A percentile compares a stretch with the other conserved stretches of the same genome.
phyloP scores from a whole-genome alignment of 2,113 vertebrate species.

The Seriola quinqueradiata region DNA sequence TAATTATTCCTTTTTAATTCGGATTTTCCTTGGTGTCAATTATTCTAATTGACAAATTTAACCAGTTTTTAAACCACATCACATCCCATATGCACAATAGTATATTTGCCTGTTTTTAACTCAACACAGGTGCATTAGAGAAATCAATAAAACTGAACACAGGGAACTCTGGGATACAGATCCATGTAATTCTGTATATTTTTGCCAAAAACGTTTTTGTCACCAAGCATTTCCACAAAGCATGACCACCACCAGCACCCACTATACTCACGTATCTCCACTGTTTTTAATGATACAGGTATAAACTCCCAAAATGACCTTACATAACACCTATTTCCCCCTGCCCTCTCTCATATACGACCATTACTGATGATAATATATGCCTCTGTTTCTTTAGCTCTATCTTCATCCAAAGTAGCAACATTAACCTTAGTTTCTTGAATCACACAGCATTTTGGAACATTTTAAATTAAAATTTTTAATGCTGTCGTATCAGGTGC shows the following conservation, averaged over 20 bases:
- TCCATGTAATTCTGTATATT: no score
- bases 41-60: no score
- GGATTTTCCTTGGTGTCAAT: neutral
- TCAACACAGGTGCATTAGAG: neutral
- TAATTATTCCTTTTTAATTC: neutral
- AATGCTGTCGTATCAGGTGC: neutral
- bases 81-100: neutral
- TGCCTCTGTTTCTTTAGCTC: neutral
- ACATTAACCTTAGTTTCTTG: neutral
- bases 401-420: neutral
- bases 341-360: neutral
- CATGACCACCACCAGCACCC: neutral
- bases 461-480: no score
- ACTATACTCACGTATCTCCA: neutral
- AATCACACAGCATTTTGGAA: neutral
- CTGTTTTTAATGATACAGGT: neutral
- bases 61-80: neutral
- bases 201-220: no score
- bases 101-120: neutral
- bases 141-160: neutral
- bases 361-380: neutral
- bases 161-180: no score
- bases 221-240: no score
- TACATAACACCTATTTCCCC: neutral
- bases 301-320: neutral